These are phyloP conservation scores for Leuciscus waleckii DNA, from an alignment of 2,797 vertebrate species.

Conservation along the genomic window DNA sequence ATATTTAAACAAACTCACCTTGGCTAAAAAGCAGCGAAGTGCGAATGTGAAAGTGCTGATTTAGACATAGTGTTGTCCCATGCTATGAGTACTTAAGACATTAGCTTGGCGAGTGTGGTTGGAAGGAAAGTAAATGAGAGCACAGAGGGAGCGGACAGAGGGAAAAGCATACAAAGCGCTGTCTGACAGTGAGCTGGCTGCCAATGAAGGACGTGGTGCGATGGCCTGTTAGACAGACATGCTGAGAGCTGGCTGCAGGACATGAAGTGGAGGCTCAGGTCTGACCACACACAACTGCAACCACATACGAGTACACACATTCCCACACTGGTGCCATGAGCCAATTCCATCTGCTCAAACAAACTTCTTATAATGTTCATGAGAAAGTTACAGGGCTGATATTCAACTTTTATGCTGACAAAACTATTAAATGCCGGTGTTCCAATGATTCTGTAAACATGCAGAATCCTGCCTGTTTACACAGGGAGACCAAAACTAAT, in stretches of 20 bases:
- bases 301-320: constrained; percentile 5
- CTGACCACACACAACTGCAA: constrained; percentile 55
- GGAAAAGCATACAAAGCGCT: constrained; percentile 43
- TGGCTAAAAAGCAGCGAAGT: not conserved
- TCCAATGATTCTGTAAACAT: constrained; percentile 6
- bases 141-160: constrained; percentile 39
- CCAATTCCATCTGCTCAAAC: constrained; percentile 40
- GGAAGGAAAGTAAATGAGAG: constrained; percentile 44
- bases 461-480: constrained; percentile 25
- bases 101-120: constrained; percentile 31
- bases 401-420: not conserved
- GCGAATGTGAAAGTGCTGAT: constrained; percentile 3
- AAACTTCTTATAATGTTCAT: constrained; percentile 1
- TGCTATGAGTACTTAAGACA: constrained; percentile 21
- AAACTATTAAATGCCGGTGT: not conserved
- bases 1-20: not conserved
- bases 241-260: constrained; percentile 58
- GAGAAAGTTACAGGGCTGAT: not conserved
- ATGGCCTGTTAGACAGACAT: constrained; percentile 41
- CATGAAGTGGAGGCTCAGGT: constrained; percentile 41
- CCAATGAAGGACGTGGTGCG: constrained; percentile 47
- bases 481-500: constrained; percentile 36
- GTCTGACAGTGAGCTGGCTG: constrained; percentile 59
- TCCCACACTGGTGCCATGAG: constrained; percentile 30
- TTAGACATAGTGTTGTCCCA: constrained; percentile 21